A percentile compares a stretch with the other conserved stretches of the same genome.
Evolutionary conservation across 2,797 vertebrate genomes (phyloP).

Genomic region (Lacerta agilis): DNA sequence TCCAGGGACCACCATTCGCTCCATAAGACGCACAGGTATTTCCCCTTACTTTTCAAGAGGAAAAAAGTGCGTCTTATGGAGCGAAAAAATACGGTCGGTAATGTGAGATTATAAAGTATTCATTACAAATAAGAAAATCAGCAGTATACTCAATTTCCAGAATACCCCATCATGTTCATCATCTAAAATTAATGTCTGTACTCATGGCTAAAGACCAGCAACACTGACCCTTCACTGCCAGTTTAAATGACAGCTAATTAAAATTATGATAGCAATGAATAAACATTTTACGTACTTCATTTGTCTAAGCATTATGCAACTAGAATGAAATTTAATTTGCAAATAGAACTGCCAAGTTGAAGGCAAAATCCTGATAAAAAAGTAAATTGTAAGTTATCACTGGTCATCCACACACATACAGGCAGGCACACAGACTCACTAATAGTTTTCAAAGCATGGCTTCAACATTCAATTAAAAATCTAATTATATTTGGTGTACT

Average conservation of each 20-base stretch:
- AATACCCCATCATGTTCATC: background rate
- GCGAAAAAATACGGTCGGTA: too few species aligned
- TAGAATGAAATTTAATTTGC: slow-evolving; percentile 40
- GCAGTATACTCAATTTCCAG: slow-evolving; percentile 1
- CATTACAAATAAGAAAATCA: background rate
- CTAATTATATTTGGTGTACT: background rate
- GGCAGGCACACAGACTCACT: background rate
- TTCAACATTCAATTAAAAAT: slow-evolving; percentile 26
- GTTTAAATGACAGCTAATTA: slow-evolving; percentile 24
- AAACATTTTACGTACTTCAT: slow-evolving; percentile 16
- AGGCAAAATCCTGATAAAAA: slow-evolving; percentile 46
- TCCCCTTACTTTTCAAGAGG: too few species aligned
- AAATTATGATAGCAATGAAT: slow-evolving; percentile 36
- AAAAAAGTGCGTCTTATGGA: too few species aligned
- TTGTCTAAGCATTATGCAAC: slow-evolving; percentile 17
- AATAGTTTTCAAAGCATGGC: slow-evolving; percentile 6
- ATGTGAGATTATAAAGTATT: background rate
- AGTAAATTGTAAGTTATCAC: slow-evolving; percentile 32
- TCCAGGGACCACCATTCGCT: too few species aligned
- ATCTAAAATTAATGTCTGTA: slow-evolving; percentile 20
- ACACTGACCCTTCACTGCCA: background rate
- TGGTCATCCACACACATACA: background rate
- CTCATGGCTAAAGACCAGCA: background rate
- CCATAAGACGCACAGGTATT: too few species aligned
- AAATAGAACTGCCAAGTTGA: slow-evolving; percentile 9